Percentiles rank a stretch among this genome's conserved stretches.
Evolutionary conservation across 2,888 invertebrate genomes (phyloP).

Genomic region (Diogma glabrata): DNA sequence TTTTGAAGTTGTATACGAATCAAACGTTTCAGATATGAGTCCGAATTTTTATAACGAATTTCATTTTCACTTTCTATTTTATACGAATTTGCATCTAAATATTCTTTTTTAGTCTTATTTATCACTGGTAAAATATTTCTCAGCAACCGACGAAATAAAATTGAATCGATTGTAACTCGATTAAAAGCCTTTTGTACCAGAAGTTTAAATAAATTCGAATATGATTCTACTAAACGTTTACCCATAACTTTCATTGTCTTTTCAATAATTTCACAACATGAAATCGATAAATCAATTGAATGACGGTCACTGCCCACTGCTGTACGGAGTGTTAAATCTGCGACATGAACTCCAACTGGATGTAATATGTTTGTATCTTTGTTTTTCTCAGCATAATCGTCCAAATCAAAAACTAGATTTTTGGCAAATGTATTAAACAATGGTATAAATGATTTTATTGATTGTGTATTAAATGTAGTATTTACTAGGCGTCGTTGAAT

Average conservation of each 20-base stretch:
- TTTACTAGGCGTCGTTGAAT: slow-evolving; percentile 5
- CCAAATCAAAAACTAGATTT: not conserved
- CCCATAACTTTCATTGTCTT: not conserved
- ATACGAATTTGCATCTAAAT: slow-evolving; percentile 1
- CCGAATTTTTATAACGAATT: not conserved
- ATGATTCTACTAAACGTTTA: not conserved
- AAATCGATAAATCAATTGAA: not conserved
- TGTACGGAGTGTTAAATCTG: not conserved
- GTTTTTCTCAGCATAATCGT: not conserved
- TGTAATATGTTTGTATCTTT: not conserved
- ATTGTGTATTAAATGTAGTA: not conserved
- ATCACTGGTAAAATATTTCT: not conserved
- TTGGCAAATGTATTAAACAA: not conserved
- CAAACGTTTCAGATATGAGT: not conserved
- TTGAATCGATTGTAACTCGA: not conserved
- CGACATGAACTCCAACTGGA: not conserved
- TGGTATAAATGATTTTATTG: not conserved
- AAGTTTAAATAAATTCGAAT: too few species aligned
- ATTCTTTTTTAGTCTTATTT: not conserved
- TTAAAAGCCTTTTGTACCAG: too few species aligned
- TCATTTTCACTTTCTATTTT: slow-evolving; percentile 4
- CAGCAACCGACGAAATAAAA: slow-evolving; percentile 1
- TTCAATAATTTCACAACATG: not conserved
- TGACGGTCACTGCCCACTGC: not conserved
- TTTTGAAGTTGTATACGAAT: not conserved